Evolutionary conservation across 2,797 vertebrate genomes (phyloP).

Genomic region (Oryzias sinensis): DNA sequence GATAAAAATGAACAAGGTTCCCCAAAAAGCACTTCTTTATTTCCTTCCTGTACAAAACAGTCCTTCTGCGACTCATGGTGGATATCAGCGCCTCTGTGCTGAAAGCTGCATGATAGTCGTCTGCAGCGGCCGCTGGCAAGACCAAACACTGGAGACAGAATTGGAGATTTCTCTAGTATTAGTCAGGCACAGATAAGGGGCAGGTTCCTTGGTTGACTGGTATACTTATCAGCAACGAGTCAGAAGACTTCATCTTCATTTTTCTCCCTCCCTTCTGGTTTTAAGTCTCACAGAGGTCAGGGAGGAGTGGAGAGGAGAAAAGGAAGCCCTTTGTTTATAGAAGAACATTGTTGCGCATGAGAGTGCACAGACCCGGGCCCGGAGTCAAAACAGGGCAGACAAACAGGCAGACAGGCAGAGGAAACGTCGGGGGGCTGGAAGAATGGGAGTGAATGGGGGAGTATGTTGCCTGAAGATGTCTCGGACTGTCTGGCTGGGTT

Average conservation of each 20-base stretch:
- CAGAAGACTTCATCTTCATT: slow-evolving; percentile 13
- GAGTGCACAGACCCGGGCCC: slow-evolving; percentile 37
- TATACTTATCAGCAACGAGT: slow-evolving; percentile 28
- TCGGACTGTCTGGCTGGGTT: slow-evolving; percentile 60
- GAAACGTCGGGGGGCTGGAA: slow-evolving; percentile 25
- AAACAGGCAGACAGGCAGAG: slow-evolving; percentile 47
- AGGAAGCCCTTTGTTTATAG: slow-evolving; percentile 73
- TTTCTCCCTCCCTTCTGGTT: slow-evolving; percentile 16
- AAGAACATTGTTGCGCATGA: slow-evolving; percentile 69
- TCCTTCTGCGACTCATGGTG: slow-evolving; percentile 14
- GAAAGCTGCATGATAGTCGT: slow-evolving; percentile 10
- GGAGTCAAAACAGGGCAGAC: slow-evolving; percentile 65
- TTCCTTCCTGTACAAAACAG: slow-evolving; percentile 34
- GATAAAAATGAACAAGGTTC: neutral
- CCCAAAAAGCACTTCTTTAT: slow-evolving; percentile 5
- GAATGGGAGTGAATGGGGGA: slow-evolving; percentile 16
- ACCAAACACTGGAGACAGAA: slow-evolving; percentile 45
- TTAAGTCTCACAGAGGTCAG: slow-evolving; percentile 20
- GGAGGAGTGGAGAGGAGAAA: slow-evolving; percentile 41
- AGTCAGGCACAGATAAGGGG: slow-evolving; percentile 26
- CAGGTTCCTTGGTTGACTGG: slow-evolving; percentile 19
- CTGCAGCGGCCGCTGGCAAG: slow-evolving; percentile 9
- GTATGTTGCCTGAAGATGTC: slow-evolving; percentile 64
- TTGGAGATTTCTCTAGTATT: slow-evolving; percentile 36
- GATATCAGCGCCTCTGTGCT: slow-evolving; percentile 13